Evolutionary conservation across 1,140 invertebrate genomes (phyloP), one percentile per base, ranked within the genome.

Genomic region (Hylaeus volcanicus): DNA sequence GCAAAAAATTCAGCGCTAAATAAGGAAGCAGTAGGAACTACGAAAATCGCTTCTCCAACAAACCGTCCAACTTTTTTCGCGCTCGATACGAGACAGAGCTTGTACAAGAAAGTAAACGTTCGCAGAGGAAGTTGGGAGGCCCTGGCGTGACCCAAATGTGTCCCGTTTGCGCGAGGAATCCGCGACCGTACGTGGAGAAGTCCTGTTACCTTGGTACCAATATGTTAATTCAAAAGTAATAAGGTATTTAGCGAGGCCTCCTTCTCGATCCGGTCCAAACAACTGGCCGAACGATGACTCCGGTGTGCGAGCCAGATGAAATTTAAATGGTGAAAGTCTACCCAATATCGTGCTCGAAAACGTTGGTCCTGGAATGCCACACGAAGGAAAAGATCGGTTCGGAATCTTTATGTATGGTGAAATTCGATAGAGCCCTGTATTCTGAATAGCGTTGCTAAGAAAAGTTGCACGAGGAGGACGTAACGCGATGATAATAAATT

Each of bases 251-350:
- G 87, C 86, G 79, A 82, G 87, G 76, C 87, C 87, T 88, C 84
- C 73, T 88, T 88, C 82, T 78, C 76, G 78, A 86, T 86, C 74
- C 83, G 83, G 83, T 85, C 83, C 41, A n/a, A 63, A 58, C 43
- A 60, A 65, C 68, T 65, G 72, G 80, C 58, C 58, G 81, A 66
- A 79, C 68, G 83, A 87, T 81, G 82, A 86, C 66, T 81, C 81
- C 82, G 73, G 63, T 63, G 71, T 65, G 74, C 75, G 81, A 84
- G 45, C 75, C 77, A 80, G 86, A 83, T 87, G 87, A 85, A 87
- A 88, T 89, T 90, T 90, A 90, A 91, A 90, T 82, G 89, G 90
- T 89, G 90, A 91, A 91, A 91, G 90, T 89, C 84, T 81, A 82
- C 75, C 69, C 77, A 79, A 80, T 83, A 81, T 74, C 61, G 70